Conservation (phyloP, 2,888 invertebrate genomes). For the Coelogynopora nodosa region DNA sequence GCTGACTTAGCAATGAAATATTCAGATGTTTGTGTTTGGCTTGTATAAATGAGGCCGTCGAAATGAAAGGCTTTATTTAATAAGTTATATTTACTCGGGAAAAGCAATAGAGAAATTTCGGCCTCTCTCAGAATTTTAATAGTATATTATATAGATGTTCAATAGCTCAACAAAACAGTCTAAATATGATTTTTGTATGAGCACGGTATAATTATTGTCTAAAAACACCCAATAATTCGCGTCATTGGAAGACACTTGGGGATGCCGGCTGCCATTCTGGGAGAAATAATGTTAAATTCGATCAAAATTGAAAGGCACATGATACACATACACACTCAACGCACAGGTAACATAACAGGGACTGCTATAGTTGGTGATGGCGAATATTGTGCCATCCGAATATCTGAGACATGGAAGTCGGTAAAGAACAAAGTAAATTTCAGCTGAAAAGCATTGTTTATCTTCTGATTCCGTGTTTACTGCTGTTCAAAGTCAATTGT, state of each 20-base stretch:
- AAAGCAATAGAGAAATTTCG: background rate
- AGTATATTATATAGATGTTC: no score
- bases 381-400: constrained; percentile 3
- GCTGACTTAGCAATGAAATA: constrained; percentile 21
- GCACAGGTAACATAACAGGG: no score
- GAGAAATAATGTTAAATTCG: background rate
- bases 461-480: background rate
- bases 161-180: no score
- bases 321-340: no score
- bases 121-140: no score
- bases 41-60: background rate
- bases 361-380: background rate
- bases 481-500: constrained; percentile 4
- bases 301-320: background rate
- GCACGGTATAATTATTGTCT: no score
- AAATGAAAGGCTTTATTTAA: constrained; percentile 28
- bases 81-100: constrained; percentile 1
- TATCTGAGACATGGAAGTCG: background rate
- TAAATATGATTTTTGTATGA: no score
- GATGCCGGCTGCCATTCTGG: no score
- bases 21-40: constrained; percentile 2
- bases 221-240: no score
- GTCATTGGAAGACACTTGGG: no score
- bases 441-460: background rate
- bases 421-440: background rate